These are phyloP conservation scores for Epinephelus awoara DNA, from an alignment of 2,797 vertebrate species.

Conservation along the genomic window DNA sequence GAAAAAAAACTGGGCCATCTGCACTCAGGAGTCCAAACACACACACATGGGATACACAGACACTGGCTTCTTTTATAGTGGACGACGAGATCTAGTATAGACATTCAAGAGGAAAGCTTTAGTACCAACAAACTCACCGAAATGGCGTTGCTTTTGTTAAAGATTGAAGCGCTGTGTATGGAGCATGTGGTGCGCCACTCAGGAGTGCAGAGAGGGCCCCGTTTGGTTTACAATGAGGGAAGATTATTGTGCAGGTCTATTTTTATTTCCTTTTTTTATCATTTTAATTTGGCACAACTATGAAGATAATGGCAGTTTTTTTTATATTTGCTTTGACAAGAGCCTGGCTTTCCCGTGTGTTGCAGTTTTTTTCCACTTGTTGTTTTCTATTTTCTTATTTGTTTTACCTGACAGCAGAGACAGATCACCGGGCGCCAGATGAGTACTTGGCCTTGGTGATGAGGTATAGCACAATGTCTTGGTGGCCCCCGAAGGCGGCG, in stretches of 20 bases:
- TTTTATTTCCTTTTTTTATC: constrained; percentile 46
- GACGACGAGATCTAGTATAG: constrained; percentile 71
- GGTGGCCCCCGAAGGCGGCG: constrained; percentile 97
- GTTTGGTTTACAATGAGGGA: constrained; percentile 83
- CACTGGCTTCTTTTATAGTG: constrained; percentile 65
- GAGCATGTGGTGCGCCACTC: constrained; percentile 70
- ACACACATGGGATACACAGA: constrained; percentile 49
- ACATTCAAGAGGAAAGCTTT: constrained; percentile 88
- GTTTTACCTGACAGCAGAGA: constrained; percentile 83
- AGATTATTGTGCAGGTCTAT: constrained; percentile 65
- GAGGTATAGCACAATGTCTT: constrained; percentile 99
- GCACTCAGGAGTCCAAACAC: constrained; percentile 66
- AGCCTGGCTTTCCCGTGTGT: constrained; percentile 72
- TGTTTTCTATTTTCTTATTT: constrained; percentile 43
- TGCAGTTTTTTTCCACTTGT: constrained; percentile 60
- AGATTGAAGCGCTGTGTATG: constrained; percentile 65
- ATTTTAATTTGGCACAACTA: constrained; percentile 83
- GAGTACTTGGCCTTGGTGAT: constrained; percentile 99
- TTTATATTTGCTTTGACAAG: constrained; percentile 52
- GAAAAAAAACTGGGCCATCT: constrained; percentile 75
- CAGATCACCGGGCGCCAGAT: constrained; percentile 91
- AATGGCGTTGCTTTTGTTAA: constrained; percentile 65
- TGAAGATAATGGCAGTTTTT: constrained; percentile 71
- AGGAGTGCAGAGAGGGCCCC: constrained; percentile 74
- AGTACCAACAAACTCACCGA: constrained; percentile 86